Percentiles rank a stretch among this genome's conserved stretches.
phyloP scores from a whole-genome alignment of 2,113 vertebrate genomes.

The Aegithalos caudatus region DNA sequence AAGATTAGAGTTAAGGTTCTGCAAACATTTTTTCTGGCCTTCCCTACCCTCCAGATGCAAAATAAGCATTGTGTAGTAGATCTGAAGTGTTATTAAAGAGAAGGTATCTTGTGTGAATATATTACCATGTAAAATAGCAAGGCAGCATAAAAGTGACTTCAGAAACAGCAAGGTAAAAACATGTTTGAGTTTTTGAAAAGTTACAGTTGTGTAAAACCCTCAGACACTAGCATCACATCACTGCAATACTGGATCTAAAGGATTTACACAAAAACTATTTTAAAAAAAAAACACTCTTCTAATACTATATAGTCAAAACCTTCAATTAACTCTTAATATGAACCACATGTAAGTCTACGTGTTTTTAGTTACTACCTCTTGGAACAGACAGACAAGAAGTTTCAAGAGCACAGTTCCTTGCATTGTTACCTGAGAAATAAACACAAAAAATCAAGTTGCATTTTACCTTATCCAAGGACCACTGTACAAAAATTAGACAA shows the following conservation, averaged over 20 bases:
- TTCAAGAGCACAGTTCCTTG: not conserved
- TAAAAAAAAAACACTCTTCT: not conserved
- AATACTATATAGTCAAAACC: not conserved
- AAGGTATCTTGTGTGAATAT: not conserved
- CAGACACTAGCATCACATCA: not conserved
- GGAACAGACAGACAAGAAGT: not conserved
- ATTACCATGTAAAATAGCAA: not conserved
- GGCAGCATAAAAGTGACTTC: not conserved
- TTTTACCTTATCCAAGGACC: not conserved
- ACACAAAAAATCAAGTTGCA: rapidly evolving
- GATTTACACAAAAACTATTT: not conserved
- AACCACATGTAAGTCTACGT: not conserved
- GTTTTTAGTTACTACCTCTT: not conserved
- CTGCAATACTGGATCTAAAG: not conserved
- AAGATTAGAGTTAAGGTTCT: not conserved
- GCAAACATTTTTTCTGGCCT: rapidly evolving
- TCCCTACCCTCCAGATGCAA: not conserved
- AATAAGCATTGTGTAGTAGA: not conserved
- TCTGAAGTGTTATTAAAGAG: not conserved
- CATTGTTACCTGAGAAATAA: not conserved
- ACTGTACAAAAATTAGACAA: not conserved
- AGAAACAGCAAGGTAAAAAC: not conserved
- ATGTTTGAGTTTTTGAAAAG: not conserved
- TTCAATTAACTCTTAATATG: not conserved
- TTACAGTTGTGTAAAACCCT: not conserved